Base-by-base conservation (phyloP, 2,888 invertebrate species). In the Scaptomyza cyrtandrae region DNA sequence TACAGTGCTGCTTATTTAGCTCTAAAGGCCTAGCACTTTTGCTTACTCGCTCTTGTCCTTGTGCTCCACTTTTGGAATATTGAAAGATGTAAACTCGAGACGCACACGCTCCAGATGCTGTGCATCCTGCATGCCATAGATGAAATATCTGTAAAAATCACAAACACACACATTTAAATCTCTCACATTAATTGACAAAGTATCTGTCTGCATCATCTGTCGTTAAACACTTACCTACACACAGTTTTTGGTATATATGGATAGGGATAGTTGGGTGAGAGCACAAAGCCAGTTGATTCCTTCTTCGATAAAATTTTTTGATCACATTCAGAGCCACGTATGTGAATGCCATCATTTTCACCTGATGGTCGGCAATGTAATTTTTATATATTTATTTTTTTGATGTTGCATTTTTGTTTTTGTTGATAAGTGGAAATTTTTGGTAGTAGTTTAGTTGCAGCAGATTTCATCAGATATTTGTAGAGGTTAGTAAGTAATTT, bases 241-340 rank as follows among this genome's bases (percentile, higher is more conserved):
- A 98, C 98, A 92, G 98, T 96, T 94, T 98, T 98, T 89, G 96
- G 96, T 93, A 98, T 97, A 94, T 98, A 98, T 78, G 96, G 97
- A 93, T 95, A 97, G 90, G 98, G 98, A 94, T 97, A 99, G 93
- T 98, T 98, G 87, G 99, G 99, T 92, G 98, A 98, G 93, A 96
- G 97, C 89, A 99, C 98, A 92, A 94, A 95, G 87, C 99, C 99
- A 89, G 95, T 95, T 66, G 98, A 97, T 93, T 98, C 97, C 93
- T 97, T 97, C 93, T 95, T 96, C 93, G 98, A 98, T 88, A 98
- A 94, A 91, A 99, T 98, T 93, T 98, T 97, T 93, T 98, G 98
- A 94, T 99, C 99, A 94, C 99, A 99, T 93, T 99, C 99, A 84
- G 98, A 98, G 91, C 98, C 98, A 91, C 97, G 95, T 92, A 98